Percentiles rank a stretch among this genome's conserved stretches.
Evolutionary conservation across 1,140 invertebrate species (phyloP).

Genomic region (Dendrolimus punctatus): DNA sequence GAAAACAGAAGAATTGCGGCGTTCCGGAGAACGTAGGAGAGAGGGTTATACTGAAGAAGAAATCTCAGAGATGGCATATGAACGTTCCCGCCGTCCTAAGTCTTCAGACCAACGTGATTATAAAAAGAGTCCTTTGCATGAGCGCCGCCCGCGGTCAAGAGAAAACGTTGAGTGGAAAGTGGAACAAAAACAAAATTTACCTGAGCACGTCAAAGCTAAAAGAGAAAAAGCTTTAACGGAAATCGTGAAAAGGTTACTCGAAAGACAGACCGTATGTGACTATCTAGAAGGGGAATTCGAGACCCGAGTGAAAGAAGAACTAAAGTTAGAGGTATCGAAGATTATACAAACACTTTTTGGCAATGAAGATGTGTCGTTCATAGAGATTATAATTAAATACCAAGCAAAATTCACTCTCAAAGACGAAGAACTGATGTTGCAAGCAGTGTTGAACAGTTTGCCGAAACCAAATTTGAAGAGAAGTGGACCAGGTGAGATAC

Average conservation of each 20-base stretch:
- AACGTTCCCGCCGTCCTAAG: background rate
- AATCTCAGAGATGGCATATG: background rate
- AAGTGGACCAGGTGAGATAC: slow-evolving; percentile 39
- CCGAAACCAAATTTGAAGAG: slow-evolving; percentile 34
- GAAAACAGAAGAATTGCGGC: slow-evolving; percentile 39
- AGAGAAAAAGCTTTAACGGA: slow-evolving; percentile 43
- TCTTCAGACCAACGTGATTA: background rate
- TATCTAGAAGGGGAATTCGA: slow-evolving; percentile 20
- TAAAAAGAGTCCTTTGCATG: background rate
- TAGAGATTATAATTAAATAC: slow-evolving; percentile 49
- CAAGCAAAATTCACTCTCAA: slow-evolving; percentile 29
- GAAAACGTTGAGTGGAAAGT: background rate
- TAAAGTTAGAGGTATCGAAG: slow-evolving; percentile 24
- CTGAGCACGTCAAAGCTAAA: slow-evolving; percentile 21
- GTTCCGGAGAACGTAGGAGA: slow-evolving; percentile 20
- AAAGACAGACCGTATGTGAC: slow-evolving; percentile 7
- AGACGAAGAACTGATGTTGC: slow-evolving; percentile 40
- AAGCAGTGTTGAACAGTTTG: slow-evolving; percentile 34
- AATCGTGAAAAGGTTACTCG: slow-evolving; percentile 34
- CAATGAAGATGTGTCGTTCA: slow-evolving; percentile 39
- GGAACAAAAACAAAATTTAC: background rate
- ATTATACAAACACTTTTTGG: slow-evolving; percentile 43
- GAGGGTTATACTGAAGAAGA: slow-evolving; percentile 15
- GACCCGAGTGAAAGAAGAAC: slow-evolving; percentile 23
- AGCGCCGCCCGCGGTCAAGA: background rate